A percentile compares a stretch with the other conserved stretches of the same genome.
Evolutionary conservation across 2,888 invertebrate genomes (phyloP).

Genomic region (Leptogaster cylindrica): DNA sequence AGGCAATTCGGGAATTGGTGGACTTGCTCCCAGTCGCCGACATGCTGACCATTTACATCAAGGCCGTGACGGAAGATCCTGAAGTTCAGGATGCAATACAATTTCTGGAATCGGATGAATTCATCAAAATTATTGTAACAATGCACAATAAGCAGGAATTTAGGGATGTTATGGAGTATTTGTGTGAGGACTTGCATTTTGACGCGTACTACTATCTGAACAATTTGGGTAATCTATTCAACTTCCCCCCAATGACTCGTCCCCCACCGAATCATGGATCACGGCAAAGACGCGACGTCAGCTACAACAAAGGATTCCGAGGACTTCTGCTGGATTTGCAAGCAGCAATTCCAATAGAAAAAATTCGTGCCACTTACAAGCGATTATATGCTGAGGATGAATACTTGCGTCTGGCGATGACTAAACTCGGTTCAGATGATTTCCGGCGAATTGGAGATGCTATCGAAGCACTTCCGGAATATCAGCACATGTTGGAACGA

Average conservation of each 20-base stretch:
- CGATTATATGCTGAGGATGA: conserved; percentile 40
- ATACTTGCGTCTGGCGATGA: conserved; percentile 42
- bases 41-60: conserved; percentile 38
- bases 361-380: conserved; percentile 19
- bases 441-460: conserved; percentile 45
- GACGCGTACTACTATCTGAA: conserved; percentile 46
- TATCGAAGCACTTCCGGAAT: conserved; percentile 44
- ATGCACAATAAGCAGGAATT: conserved; percentile 45
- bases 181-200: conserved; percentile 44
- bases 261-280: conserved; percentile 15
- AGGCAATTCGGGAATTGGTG: conserved; percentile 41
- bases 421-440: conserved; percentile 43
- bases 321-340: conserved; percentile 42
- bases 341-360: conserved; percentile 40
- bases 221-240: conserved; percentile 41
- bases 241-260: conserved; percentile 42
- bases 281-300: neutral
- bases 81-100: conserved; percentile 40
- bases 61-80: conserved; percentile 39
- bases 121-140: conserved; percentile 35
- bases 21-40: conserved; percentile 39
- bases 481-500: conserved; percentile 30
- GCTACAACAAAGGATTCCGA: no score
- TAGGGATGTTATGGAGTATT: conserved; percentile 40
- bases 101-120: conserved; percentile 33